Base-by-base conservation (phyloP, 1,140 invertebrate species). In the Wiebesia pumilae region DNA sequence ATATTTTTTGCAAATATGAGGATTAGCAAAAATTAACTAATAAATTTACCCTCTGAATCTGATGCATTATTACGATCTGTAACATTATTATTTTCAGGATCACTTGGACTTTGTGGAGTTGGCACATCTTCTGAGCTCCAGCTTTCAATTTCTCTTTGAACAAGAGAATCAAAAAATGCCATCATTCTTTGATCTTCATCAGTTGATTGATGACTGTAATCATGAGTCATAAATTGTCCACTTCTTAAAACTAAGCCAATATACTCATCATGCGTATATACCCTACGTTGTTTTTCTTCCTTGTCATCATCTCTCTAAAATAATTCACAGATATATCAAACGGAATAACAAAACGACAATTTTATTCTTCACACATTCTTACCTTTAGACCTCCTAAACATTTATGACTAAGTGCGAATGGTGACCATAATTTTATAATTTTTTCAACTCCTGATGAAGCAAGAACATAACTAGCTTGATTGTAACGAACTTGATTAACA, bases 361-460 rank as follows among this genome's bases (percentile, higher is more conserved):
- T 65, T 51, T 84, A 67, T 71, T 80, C 3, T 51, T 33, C 19
- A 81, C 77, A 83, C n/a, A 69, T 38, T 38, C n/a, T 82, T 90
- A 94, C 93, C 88, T 91, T 93, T 43, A 94, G 89, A 69, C 92
- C 92, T n/a, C 93, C 93, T 78, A 93, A 88, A 83, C 90, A 91
- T 19, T 88, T 89, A 7, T 84, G 81, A 40, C 92, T 91, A 24
- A 94, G 87, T 0, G 91, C 89, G 85, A 94, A 93, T 14, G 93
- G 93, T 82, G 93, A 93, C 91, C 93, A 93, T 88, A 96, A 97
- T 95, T 99, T 99, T 27, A 99, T 96, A 88, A 99, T 96, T 94
- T 99, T 99, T 90, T 99, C 98, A 19, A 99, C 98, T 33, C 98
- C 98, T 0, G 98, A 99, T 0, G 98, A 98, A 6, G 98, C 97